phyloP scores from a whole-genome alignment of 2,113 vertebrate genomes.

The Semicossyphus pulcher region DNA sequence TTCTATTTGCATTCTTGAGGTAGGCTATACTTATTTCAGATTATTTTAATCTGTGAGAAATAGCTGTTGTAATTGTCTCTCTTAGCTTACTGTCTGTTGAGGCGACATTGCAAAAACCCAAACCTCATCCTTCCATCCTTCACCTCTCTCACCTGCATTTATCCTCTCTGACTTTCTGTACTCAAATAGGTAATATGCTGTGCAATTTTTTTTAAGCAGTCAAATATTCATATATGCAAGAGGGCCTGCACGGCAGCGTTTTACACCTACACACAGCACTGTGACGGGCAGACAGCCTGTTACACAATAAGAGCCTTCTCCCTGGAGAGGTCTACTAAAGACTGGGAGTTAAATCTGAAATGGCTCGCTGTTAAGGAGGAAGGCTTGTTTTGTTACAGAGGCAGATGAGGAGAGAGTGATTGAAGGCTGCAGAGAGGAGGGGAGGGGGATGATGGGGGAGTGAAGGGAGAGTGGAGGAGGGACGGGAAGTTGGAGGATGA shows the following conservation, averaged over 20 bases:
- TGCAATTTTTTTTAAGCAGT: constrained; percentile 64
- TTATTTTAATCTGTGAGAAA: too few species aligned
- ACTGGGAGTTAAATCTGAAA: constrained; percentile 74
- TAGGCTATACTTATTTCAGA: too few species aligned
- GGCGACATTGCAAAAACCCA: neutral
- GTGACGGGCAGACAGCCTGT: constrained; percentile 76
- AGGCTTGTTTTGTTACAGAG: constrained; percentile 45
- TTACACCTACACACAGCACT: constrained; percentile 73
- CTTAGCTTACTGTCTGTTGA: neutral
- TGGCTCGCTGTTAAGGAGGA: constrained; percentile 64
- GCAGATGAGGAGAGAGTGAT: constrained; percentile 53
- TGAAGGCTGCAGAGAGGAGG: constrained; percentile 56
- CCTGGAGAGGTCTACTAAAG: constrained; percentile 63
- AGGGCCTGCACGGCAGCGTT: constrained; percentile 35
- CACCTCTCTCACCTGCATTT: constrained; percentile 16
- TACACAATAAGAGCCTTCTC: constrained; percentile 76
- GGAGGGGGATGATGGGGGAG: neutral
- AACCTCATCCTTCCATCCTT: neutral
- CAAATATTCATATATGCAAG: constrained; percentile 78
- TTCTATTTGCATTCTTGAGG: too few species aligned
- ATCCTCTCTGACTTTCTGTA: constrained; percentile 43
- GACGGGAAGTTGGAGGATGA: constrained; percentile 38
- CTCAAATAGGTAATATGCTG: constrained; percentile 49
- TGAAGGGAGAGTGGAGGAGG: neutral
- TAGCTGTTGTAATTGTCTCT: too few species aligned